Evolutionary conservation across 2,888 invertebrate species (phyloP), one percentile per base, ranked within the genome.

Genomic region (Pterobdella sp.): DNA sequence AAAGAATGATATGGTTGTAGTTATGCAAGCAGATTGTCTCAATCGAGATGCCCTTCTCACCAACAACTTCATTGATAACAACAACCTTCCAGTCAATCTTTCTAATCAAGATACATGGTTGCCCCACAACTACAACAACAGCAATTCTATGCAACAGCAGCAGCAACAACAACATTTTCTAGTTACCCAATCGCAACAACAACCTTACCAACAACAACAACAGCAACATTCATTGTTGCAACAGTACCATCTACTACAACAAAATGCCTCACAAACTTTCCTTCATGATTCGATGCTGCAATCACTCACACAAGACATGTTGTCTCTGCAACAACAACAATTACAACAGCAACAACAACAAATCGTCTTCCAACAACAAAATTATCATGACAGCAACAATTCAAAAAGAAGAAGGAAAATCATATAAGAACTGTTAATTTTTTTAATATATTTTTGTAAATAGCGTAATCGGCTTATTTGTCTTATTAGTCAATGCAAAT

Each of bases 281-380:
- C 29, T 71, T 0, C 71, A 56, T 18, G 71, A 71, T 10, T 35
- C 42, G n/a, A 42, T 71, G 63, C 35, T 63, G 10, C 71, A 71
- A n/a, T 34, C 52, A 2, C 34, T 71, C 56, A 71, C 52, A 29
- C 71, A 71, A 29, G 52, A 71, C 71, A 71, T 71, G 71, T 31
- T 71, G 29, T 56, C 63, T 35, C 71, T 56, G 26, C 70, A 70
- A 60, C 70, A 70, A 60, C 70, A 70, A 70, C 70, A 70, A n/a
- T 63, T 34, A 3, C 70, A 70, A n/a, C 70, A 70, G 26, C 70
- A 70, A 49, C 52, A 60, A 31, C 70, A 70, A 18, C 70, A 70
- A 60, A 49, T 52, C 26, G 52, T 52, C 42, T 52, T 52, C 42
- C 42, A 42, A 49, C 52, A 49, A 22, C 71, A 56, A 60, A n/a